Evolutionary conservation across 2,888 invertebrate genomes (phyloP).

Genomic region (Athripsodes cinereus): DNA sequence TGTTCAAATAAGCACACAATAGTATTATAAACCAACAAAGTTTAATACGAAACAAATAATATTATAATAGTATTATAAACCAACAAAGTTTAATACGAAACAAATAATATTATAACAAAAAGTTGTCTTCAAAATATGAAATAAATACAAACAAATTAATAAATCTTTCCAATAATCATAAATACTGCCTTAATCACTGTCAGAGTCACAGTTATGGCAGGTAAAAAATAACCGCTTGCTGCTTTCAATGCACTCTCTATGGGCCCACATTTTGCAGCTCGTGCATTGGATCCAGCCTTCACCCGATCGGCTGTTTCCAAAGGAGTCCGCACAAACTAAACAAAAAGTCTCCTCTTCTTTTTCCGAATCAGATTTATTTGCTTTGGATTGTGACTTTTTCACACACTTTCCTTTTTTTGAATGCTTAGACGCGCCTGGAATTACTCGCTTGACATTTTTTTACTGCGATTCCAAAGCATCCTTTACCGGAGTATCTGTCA

Average conservation of each 20-base stretch:
- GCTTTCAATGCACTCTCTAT: slow-evolving; percentile 6
- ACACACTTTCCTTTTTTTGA: slow-evolving; percentile 2
- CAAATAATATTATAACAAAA: slow-evolving; percentile 4
- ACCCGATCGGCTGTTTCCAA: slow-evolving; percentile 11
- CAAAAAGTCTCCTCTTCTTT: slow-evolving; percentile 15
- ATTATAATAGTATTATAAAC: slow-evolving; percentile 1
- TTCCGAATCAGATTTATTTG: slow-evolving; percentile 12
- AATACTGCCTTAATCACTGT: slow-evolving; percentile 6
- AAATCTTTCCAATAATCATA: slow-evolving; percentile 3
- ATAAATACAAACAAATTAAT: not conserved
- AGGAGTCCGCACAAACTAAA: slow-evolving; percentile 18
- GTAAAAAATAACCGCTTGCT: slow-evolving; percentile 5
- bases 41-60: slow-evolving; percentile 3
- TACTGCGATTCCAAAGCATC: slow-evolving; percentile 16
- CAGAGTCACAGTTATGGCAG: slow-evolving; percentile 8
- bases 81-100: not conserved
- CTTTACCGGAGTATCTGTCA: slow-evolving; percentile 27
- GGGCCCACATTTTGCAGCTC: slow-evolving; percentile 13
- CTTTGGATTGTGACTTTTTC: slow-evolving; percentile 13
- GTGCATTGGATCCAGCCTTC: slow-evolving; percentile 20
- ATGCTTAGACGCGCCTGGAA: slow-evolving; percentile 5
- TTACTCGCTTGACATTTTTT: slow-evolving; percentile 7
- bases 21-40: not conserved
- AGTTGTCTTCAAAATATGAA: not conserved
- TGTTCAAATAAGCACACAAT: slow-evolving; percentile 5